phyloP scores from a whole-genome alignment of 2,797 vertebrate genomes.

The Tangara arthus region DNA sequence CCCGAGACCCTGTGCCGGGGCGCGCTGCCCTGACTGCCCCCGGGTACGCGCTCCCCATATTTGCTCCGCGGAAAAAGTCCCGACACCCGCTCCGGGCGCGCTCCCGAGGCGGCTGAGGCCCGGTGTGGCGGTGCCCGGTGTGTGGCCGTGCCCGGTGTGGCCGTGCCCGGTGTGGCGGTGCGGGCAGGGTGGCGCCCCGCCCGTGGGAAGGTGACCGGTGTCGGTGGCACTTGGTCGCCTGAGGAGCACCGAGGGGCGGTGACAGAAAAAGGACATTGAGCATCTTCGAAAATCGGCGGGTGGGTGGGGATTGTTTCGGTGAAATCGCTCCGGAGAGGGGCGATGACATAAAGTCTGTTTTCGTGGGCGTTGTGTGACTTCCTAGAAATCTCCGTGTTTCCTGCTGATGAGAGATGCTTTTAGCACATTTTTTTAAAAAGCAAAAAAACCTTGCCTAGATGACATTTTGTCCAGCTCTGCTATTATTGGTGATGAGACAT shows the following conservation, averaged over 20 bases:
- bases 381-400: not conserved
- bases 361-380: not conserved
- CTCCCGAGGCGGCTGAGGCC: not conserved
- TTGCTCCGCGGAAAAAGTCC: no score
- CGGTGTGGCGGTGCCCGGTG: not conserved
- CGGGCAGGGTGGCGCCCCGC: not conserved
- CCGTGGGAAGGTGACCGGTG: not conserved
- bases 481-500: accelerated
- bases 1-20: not conserved
- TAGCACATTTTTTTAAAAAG: no score
- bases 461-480: not conserved
- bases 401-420: not conserved
- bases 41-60: no score
- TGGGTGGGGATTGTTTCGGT: accelerated
- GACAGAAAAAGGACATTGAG: accelerated
- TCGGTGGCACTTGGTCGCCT: accelerated
- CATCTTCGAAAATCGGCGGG: accelerated
- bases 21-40: not conserved
- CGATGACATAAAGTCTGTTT: not conserved
- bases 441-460: not conserved
- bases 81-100: not conserved
- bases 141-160: not conserved
- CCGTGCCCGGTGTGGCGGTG: not conserved
- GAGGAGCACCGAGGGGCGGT: accelerated
- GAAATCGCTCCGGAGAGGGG: not conserved